Evolutionary conservation across 2,888 invertebrate genomes (phyloP), one percentile per base, ranked within the genome.

Genomic region (Lordiphosa andalusiaca): DNA sequence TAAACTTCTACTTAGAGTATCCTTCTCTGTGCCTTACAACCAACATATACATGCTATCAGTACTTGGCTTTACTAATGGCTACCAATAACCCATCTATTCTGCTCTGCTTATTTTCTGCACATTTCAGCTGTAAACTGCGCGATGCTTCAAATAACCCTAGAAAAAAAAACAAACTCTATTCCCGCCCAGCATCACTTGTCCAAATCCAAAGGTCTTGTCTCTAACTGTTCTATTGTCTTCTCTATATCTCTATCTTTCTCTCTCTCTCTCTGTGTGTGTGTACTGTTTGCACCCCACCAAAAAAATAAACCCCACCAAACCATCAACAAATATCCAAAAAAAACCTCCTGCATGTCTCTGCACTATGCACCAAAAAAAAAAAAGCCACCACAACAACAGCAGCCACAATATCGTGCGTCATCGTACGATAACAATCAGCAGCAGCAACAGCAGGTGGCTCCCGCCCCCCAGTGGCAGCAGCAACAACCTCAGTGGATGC

Each of bases 361-460:
- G 56, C 52, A 67, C 64, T 38, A 62, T 36, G 41, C 52, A 57
- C 23, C 51, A 69, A 50, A 25, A 50, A 25, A 39, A 69, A 19
- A 19, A 50, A 33, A 39, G 46, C 55, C 53, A 52, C 55, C 56
- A 44, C 58, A 54, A 53, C 67, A 69, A 51, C 69, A 67, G 51
- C 71, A 84, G 68, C 86, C 82, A 60, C 86, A 77, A 72, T 84
- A 85, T 81, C 77, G 76, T 68, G 78, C 83, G 46, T 69, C 85
- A 39, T 70, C 84, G 21, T 56, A 68, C 61, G 72, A 57, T 65
- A 73, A 72, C 62, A 66, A 80, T 42, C 77, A 78, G 23, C 74
- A 49, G 13, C 56, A 71, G n/a, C 75, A 71, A 58, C 73, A 59
- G 35, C 74, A 51, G 47, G 48, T 56, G 38, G 64, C 67, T 47